Conservation (phyloP, 2,888 invertebrate genomes). For the Phymatocera aterrima region DNA sequence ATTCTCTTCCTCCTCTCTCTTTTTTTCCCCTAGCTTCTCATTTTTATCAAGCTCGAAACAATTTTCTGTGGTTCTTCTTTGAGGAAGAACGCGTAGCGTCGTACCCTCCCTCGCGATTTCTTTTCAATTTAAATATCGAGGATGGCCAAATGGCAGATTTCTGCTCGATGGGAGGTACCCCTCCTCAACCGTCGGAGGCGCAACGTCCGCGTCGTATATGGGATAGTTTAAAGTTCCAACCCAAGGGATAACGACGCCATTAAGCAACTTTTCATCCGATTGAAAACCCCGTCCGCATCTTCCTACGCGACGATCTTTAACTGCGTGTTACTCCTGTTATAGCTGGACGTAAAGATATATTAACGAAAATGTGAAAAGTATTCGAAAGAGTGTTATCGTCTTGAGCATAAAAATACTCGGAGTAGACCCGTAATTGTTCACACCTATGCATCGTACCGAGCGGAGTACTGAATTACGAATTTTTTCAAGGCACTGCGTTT, state of each 20-base stretch:
- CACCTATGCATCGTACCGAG: neutral
- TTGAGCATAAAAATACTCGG: no score
- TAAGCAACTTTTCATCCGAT: slow-evolving; percentile 21
- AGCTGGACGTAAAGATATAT: no score
- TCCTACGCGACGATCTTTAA: neutral
- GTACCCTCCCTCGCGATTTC: slow-evolving; percentile 32
- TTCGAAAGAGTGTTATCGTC: no score
- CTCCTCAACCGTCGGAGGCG: slow-evolving; percentile 13
- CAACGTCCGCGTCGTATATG: neutral
- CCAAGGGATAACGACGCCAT: slow-evolving; percentile 37
- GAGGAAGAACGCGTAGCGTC: neutral
- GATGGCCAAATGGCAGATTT: slow-evolving; percentile 29
- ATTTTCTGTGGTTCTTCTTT: neutral
- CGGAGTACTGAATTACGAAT: neutral
- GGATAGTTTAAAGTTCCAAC: slow-evolving; percentile 26
- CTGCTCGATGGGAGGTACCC: slow-evolving; percentile 23
- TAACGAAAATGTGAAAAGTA: no score
- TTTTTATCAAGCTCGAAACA: neutral
- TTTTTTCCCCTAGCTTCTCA: neutral
- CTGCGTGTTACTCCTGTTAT: neutral
- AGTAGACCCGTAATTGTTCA: no score
- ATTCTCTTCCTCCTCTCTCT: neutral
- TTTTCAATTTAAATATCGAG: slow-evolving; percentile 40
- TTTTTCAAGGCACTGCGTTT: neutral
- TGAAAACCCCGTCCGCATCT: neutral